Conservation (phyloP, 2,888 invertebrate species). For the Pandemis corylana region DNA sequence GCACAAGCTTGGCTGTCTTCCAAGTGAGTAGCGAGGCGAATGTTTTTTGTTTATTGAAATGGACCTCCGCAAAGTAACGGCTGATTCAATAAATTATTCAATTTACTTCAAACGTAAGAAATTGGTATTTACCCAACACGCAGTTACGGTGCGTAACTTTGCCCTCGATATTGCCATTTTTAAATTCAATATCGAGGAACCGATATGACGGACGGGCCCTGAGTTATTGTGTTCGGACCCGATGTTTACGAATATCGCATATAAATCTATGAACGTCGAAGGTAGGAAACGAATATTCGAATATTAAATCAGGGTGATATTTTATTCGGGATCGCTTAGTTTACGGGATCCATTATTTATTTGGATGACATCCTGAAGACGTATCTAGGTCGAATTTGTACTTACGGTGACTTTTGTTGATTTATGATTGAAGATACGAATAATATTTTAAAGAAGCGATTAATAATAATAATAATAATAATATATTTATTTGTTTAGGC, state of each 20-base stretch:
- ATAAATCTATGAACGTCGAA: slow-evolving; percentile 10
- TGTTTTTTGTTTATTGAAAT: too few species aligned
- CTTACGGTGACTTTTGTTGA: background rate
- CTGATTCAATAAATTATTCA: too few species aligned
- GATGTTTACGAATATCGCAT: slow-evolving; percentile 10
- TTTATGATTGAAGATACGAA: too few species aligned
- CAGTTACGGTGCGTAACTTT: background rate
- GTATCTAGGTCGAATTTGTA: background rate
- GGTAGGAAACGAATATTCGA: slow-evolving; percentile 16
- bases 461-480: too few species aligned
- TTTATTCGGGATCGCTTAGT: background rate
- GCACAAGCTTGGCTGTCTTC: too few species aligned
- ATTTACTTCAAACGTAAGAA: background rate
- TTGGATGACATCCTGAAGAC: background rate
- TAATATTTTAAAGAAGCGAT: too few species aligned
- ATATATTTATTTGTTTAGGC: too few species aligned
- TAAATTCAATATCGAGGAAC: slow-evolving; percentile 22
- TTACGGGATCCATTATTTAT: background rate
- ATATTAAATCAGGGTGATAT: slow-evolving; percentile 16
- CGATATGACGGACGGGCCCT: slow-evolving; percentile 15
- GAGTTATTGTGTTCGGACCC: slow-evolving; percentile 3
- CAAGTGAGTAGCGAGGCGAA: too few species aligned
- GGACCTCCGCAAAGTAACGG: too few species aligned
- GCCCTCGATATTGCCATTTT: background rate
- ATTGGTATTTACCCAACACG: background rate